phyloP scores from a whole-genome alignment of 2,888 invertebrate genomes.

The Leptura quadrifasciata region DNA sequence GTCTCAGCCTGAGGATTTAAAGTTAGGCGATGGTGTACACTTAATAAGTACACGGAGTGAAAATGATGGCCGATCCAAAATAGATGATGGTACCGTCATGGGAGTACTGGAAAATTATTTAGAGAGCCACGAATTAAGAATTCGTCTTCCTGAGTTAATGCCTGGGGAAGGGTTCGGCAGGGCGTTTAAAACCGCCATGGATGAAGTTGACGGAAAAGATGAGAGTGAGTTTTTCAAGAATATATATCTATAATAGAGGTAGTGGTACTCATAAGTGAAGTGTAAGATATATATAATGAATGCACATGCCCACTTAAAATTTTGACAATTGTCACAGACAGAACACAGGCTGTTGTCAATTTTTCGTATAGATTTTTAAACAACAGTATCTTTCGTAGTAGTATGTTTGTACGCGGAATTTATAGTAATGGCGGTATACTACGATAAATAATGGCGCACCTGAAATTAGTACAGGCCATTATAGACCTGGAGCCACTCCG shows the following conservation, averaged over 20 bases:
- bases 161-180: constrained; percentile 78
- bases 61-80: constrained; percentile 74
- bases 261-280: neutral
- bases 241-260: neutral
- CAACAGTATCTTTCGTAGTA: too few relatives aligned
- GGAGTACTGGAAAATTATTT: constrained; percentile 81
- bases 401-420: too few relatives aligned
- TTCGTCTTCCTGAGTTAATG: constrained; percentile 82
- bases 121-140: constrained; percentile 83
- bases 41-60: constrained; percentile 77
- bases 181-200: constrained; percentile 77
- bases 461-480: too few relatives aligned
- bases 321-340: too few relatives aligned
- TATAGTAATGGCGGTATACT: too few relatives aligned
- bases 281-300: neutral
- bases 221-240: constrained; percentile 72
- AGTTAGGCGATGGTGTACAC: constrained; percentile 80
- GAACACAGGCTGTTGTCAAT: too few relatives aligned
- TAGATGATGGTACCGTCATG: constrained; percentile 76
- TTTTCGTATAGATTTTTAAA: too few relatives aligned
- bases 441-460: too few relatives aligned
- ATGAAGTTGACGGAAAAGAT: constrained; percentile 73
- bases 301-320: too few relatives aligned
- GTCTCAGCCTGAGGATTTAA: constrained; percentile 75
- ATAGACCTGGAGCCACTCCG: too few relatives aligned